Percentiles rank a stretch among this genome's conserved stretches.
These are phyloP conservation scores for Sarcophaga peregrina DNA, from an alignment of 1,140 invertebrate genomes.

Conservation along the genomic window DNA sequence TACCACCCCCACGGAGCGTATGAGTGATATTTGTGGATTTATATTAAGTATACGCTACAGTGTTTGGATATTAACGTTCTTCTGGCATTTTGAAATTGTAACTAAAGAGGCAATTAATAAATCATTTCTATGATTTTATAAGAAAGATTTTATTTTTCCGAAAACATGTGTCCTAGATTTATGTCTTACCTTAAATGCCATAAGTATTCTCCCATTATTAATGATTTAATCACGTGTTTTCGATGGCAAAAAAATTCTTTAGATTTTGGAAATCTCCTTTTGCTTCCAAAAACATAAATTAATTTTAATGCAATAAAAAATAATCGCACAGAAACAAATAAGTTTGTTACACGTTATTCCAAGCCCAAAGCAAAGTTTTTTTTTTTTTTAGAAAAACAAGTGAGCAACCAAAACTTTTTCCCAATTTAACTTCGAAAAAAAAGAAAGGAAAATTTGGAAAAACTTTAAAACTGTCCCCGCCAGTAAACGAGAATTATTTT, in stretches of 20 bases:
- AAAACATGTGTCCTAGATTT: too few species aligned
- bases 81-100: too few species aligned
- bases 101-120: too few species aligned
- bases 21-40: too few species aligned
- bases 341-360: neutral
- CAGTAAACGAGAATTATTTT: neutral
- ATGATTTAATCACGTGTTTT: conserved; percentile 2
- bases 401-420: neutral
- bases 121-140: too few species aligned
- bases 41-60: too few species aligned
- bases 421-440: neutral
- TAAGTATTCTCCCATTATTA: neutral
- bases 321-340: neutral
- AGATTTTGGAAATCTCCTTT: neutral
- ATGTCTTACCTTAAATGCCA: too few species aligned
- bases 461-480: conserved; percentile 15
- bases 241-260: neutral
- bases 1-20: too few species aligned
- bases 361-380: too few species aligned
- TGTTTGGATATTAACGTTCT: too few species aligned
- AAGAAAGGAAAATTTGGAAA: neutral
- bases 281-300: neutral
- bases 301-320: neutral
- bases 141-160: too few species aligned
- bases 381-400: too few species aligned